phyloP scores from a whole-genome alignment of 2,113 vertebrate species.

The Ictalurus furcatus region DNA sequence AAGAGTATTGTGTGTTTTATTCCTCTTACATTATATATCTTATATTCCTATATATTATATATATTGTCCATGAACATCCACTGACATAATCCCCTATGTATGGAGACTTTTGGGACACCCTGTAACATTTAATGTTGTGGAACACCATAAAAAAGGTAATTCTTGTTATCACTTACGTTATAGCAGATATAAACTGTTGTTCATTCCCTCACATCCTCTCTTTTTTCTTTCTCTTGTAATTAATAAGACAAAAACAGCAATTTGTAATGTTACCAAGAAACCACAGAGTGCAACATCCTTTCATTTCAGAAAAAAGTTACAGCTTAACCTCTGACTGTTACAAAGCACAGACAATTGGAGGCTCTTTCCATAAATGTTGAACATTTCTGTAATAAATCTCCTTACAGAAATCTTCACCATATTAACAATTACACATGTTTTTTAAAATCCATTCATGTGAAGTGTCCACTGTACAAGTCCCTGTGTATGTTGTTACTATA shows the following conservation, averaged over 20 bases:
- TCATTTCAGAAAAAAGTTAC: background rate
- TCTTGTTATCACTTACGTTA: background rate
- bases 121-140: background rate
- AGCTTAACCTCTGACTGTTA: background rate
- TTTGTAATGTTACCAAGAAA: background rate
- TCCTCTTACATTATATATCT: background rate
- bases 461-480: background rate
- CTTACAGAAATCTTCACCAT: background rate
- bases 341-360: background rate
- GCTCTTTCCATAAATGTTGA: background rate
- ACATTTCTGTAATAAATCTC: background rate
- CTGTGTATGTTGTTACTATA: background rate
- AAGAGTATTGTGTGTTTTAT: background rate
- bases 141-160: background rate
- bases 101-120: too few species aligned
- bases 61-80: too few species aligned
- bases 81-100: too few species aligned
- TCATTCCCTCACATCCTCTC: background rate
- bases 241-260: background rate
- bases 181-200: background rate
- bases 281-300: background rate
- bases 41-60: background rate
- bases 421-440: background rate
- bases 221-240: background rate
- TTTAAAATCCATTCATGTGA: background rate